These are phyloP conservation scores for Leucophenga varia DNA, from an alignment of 1,140 invertebrate species.

Conservation along the genomic window DNA sequence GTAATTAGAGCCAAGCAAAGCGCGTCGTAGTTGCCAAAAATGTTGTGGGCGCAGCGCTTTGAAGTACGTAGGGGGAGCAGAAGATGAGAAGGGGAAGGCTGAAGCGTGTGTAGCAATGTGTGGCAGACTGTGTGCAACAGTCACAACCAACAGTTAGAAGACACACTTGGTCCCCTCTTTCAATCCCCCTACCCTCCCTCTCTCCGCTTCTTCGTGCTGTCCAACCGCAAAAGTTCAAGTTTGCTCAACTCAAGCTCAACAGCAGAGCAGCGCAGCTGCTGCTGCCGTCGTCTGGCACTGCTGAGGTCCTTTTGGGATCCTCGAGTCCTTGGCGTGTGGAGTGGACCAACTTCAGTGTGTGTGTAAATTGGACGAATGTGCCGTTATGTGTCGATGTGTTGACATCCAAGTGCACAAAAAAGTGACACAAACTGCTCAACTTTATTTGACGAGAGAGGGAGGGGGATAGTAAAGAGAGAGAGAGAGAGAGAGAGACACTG, in stretches of 20 bases:
- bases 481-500: too few relatives aligned
- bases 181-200: too few relatives aligned
- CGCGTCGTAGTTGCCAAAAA: conserved; percentile 40
- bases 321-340: conserved; percentile 7
- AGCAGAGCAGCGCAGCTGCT: neutral
- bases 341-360: too few relatives aligned
- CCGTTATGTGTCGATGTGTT: conserved; percentile 49
- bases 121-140: conserved; percentile 33
- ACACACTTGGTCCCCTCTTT: too few relatives aligned
- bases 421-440: too few relatives aligned
- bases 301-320: neutral
- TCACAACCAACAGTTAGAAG: conserved; percentile 10
- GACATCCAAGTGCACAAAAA: conserved; percentile 47
- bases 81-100: too few relatives aligned
- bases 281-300: neutral
- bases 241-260: conserved; percentile 22
- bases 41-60: conserved; percentile 46
- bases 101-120: conserved; percentile 13
- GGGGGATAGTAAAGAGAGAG: too few relatives aligned
- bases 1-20: conserved; percentile 44
- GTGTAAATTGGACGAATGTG: conserved; percentile 52
- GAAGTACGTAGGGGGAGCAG: conserved; percentile 32
- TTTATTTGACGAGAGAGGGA: too few relatives aligned
- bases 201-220: too few relatives aligned
- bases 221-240: conserved; percentile 48